Evolutionary conservation across 2,797 vertebrate genomes (phyloP).

Genomic region (Moxostoma hubbsi): DNA sequence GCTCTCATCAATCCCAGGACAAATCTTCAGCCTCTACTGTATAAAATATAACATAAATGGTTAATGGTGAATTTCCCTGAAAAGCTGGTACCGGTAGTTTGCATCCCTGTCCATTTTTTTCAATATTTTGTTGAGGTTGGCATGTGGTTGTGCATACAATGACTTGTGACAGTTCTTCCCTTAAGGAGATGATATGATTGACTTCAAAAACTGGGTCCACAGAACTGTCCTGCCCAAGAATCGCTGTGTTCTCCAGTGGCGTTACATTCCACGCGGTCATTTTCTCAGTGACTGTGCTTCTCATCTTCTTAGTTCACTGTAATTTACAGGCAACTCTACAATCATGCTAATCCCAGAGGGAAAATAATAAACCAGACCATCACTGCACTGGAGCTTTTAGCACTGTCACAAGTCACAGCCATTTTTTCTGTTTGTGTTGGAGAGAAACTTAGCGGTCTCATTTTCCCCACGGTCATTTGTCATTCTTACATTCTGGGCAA

Average conservation of each 20-base stretch:
- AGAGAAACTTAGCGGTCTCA: slow-evolving; percentile 51
- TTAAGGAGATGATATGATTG: no score
- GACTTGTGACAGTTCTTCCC: no score
- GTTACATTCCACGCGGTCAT: neutral
- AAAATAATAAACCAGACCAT: slow-evolving; percentile 31
- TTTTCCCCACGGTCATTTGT: slow-evolving; percentile 71
- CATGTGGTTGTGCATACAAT: no score
- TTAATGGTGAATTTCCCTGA: no score
- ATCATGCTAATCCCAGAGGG: neutral
- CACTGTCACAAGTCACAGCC: slow-evolving; percentile 18
- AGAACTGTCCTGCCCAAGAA: no score
- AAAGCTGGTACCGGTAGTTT: no score
- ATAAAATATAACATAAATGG: neutral
- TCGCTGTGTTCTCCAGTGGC: no score
- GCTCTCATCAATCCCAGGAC: neutral
- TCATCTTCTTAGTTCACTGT: slow-evolving; percentile 6
- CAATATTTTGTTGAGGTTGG: no score
- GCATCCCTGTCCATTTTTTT: no score
- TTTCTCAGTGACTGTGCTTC: slow-evolving; percentile 5
- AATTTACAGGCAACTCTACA: slow-evolving; percentile 17
- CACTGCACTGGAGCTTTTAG: slow-evolving; percentile 29
- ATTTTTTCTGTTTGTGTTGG: slow-evolving; percentile 48
- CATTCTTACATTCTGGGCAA: slow-evolving; percentile 69
- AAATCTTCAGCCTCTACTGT: neutral
- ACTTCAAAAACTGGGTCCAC: no score